Conservation (phyloP, 2,113 vertebrate species). For the Podarcis cretensis region DNA sequence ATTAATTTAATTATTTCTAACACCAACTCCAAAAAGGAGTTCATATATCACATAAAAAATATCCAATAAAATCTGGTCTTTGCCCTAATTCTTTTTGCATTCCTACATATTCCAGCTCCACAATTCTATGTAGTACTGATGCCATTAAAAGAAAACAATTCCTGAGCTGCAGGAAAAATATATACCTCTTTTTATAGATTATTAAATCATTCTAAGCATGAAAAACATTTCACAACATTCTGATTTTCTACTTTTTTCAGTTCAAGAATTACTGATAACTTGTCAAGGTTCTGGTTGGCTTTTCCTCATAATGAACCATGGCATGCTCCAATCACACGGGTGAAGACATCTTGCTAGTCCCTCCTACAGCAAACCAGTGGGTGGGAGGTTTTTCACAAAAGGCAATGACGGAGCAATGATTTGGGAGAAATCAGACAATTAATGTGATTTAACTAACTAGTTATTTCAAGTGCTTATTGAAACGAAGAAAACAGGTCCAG, state of each 20-base stretch:
- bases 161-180: not conserved
- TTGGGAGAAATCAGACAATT: not conserved
- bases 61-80: not conserved
- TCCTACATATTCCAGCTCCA: not conserved
- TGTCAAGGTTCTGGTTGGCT: not conserved
- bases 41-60: not conserved
- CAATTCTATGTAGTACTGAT: too few relatives aligned
- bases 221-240: not conserved
- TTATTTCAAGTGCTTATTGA: not conserved
- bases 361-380: not conserved
- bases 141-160: not conserved
- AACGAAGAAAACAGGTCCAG: not conserved
- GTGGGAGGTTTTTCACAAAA: not conserved
- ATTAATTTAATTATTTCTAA: not conserved
- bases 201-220: not conserved
- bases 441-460: too few relatives aligned
- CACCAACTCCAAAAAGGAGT: not conserved
- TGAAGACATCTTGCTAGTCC: not conserved
- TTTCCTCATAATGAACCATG: conserved; percentile 17
- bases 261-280: not conserved
- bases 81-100: not conserved
- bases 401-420: not conserved
- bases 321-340: not conserved
- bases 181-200: not conserved
- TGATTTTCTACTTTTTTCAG: not conserved